phyloP scores from a whole-genome alignment of 2,888 invertebrate species.

The Lysandra coridon region DNA sequence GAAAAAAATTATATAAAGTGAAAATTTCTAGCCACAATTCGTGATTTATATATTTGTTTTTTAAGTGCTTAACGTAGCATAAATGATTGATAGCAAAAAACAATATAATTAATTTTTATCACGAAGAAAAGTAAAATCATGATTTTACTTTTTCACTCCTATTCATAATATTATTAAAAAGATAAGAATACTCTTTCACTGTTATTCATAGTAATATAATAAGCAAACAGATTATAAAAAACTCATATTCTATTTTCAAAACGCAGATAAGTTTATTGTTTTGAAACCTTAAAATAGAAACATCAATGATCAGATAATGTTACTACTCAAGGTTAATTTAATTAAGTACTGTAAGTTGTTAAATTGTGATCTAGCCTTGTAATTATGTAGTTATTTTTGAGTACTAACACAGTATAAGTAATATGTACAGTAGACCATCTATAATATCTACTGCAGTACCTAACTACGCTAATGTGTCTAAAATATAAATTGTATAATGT shows the following conservation, averaged over 20 bases:
- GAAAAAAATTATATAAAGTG: no score
- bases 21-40: not conserved
- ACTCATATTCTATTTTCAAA: not conserved
- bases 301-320: not conserved
- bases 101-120: not conserved
- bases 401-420: not conserved
- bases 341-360: not conserved
- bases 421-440: not conserved
- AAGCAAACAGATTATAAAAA: no score
- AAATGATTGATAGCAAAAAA: not conserved
- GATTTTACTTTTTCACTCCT: not conserved
- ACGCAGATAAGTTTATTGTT: not conserved
- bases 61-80: not conserved
- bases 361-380: not conserved
- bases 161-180: no score
- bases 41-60: slow-evolving; percentile 1
- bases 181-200: not conserved
- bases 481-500: no score
- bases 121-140: not conserved
- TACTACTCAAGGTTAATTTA: slow-evolving; percentile 26
- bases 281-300: slow-evolving; percentile 5
- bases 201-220: not conserved
- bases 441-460: no score
- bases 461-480: no score
- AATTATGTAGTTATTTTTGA: not conserved